Percentiles rank a stretch among this genome's conserved stretches.
Conservation (phyloP, 2,113 vertebrate genomes). For the human region DNA sequence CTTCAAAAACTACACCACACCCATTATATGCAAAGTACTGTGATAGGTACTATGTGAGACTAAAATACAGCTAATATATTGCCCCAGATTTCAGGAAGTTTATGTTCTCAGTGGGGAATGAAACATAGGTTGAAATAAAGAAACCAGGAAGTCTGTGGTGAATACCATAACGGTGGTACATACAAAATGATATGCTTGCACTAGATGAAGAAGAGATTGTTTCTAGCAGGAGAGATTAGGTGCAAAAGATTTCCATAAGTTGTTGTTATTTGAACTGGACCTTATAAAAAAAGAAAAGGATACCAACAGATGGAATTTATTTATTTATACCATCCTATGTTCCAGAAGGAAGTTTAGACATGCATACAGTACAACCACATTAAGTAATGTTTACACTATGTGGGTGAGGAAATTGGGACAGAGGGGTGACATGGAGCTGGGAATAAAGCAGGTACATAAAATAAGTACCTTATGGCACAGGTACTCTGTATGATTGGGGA, state of each 20-base stretch:
- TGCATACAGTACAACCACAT: neutral
- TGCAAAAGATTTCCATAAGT: neutral
- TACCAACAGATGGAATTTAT: neutral
- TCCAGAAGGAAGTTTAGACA: slow-evolving; percentile 22
- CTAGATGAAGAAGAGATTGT: neutral
- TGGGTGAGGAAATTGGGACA: neutral
- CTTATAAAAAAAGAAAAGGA: neutral
- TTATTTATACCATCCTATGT: neutral
- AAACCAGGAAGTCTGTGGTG: neutral
- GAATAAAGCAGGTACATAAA: neutral
- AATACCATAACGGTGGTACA: neutral
- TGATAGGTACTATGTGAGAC: neutral
- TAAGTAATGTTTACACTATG: slow-evolving; percentile 27
- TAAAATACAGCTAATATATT: neutral
- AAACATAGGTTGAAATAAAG: neutral
- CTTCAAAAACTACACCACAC: neutral
- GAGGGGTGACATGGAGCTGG: neutral
- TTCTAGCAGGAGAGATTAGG: neutral
- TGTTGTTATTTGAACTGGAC: slow-evolving; percentile 5
- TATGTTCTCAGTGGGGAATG: neutral
- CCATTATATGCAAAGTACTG: neutral
- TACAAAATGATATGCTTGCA: neutral
- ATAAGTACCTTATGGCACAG: neutral
- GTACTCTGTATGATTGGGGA: neutral
- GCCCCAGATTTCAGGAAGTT: neutral